A percentile compares a stretch with the other conserved stretches of the same genome.
These are phyloP conservation scores for Syngnathus floridae DNA, from an alignment of 2,113 vertebrate species.

Conservation along the genomic window DNA sequence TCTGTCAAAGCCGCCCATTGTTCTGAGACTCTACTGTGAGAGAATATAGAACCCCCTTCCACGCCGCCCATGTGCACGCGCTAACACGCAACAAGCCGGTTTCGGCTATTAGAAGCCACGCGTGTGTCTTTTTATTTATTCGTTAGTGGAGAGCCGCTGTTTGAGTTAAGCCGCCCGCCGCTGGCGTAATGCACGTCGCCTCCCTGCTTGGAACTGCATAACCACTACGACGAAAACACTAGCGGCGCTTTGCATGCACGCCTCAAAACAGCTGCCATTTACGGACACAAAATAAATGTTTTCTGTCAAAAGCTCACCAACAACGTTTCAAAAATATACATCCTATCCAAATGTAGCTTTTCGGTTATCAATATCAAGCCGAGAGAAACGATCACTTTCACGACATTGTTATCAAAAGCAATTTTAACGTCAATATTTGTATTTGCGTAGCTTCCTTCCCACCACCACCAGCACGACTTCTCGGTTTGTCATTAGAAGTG, in stretches of 20 bases:
- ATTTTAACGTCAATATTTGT: neutral
- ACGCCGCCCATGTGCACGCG: neutral
- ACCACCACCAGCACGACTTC: neutral
- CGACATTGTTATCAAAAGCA: neutral
- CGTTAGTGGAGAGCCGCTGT: neutral
- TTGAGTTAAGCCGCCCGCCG: neutral
- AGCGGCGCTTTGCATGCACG: neutral
- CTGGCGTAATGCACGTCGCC: neutral
- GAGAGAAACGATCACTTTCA: neutral
- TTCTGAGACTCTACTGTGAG: constrained; percentile 29
- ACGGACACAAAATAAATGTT: too few relatives aligned
- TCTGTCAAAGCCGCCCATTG: constrained; percentile 60
- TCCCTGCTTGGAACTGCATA: neutral
- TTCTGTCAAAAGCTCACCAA: too few relatives aligned
- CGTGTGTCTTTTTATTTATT: neutral
- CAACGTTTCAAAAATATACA: too few relatives aligned
- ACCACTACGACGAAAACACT: neutral
- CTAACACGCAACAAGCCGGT: neutral
- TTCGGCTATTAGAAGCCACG: neutral
- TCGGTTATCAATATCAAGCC: too few relatives aligned
- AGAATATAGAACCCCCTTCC: neutral
- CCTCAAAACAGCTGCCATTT: neutral
- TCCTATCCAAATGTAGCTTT: too few relatives aligned
- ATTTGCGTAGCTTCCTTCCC: neutral
- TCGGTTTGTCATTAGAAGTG: neutral